Conservation (phyloP, 2,888 invertebrate species). For the Tillus elongatus region DNA sequence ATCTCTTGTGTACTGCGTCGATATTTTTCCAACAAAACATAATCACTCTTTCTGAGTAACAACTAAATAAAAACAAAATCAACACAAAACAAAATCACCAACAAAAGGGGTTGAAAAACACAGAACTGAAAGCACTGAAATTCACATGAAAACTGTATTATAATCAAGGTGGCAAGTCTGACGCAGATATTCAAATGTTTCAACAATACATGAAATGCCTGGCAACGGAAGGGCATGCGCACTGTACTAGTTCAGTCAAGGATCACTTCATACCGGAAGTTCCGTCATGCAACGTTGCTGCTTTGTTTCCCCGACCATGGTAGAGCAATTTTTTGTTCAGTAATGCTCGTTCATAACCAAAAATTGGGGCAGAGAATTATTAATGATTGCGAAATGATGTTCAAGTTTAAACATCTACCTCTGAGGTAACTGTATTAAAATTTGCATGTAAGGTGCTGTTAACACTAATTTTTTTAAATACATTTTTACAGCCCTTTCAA, state of each 20-base stretch:
- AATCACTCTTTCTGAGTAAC: no score
- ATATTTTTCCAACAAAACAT: no score
- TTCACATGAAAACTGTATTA: slow-evolving; percentile 41
- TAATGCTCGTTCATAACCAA: slow-evolving; percentile 16
- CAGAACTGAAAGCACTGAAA: slow-evolving; percentile 40
- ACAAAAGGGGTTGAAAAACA: slow-evolving; percentile 18
- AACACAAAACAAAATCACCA: slow-evolving; percentile 12
- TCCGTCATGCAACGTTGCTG: slow-evolving; percentile 40
- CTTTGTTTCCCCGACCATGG: slow-evolving; percentile 38
- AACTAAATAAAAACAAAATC: no score
- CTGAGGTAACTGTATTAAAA: no score
- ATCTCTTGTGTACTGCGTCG: no score
- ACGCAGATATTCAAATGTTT: slow-evolving; percentile 41
- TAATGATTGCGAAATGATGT: no score
- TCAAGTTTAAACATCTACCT: no score
- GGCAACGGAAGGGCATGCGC: slow-evolving; percentile 39
- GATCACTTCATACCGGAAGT: slow-evolving; percentile 38
- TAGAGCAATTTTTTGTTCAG: slow-evolving; percentile 29
- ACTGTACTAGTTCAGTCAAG: slow-evolving; percentile 32
- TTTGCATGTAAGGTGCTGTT: no score
- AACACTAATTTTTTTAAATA: no score
- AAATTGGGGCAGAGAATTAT: slow-evolving; percentile 1
- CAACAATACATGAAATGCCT: slow-evolving; percentile 38
- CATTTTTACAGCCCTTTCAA: no score
- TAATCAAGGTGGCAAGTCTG: slow-evolving; percentile 36